Evolutionary conservation across 1,140 invertebrate species (phyloP).

Genomic region (Cydia pomonella): DNA sequence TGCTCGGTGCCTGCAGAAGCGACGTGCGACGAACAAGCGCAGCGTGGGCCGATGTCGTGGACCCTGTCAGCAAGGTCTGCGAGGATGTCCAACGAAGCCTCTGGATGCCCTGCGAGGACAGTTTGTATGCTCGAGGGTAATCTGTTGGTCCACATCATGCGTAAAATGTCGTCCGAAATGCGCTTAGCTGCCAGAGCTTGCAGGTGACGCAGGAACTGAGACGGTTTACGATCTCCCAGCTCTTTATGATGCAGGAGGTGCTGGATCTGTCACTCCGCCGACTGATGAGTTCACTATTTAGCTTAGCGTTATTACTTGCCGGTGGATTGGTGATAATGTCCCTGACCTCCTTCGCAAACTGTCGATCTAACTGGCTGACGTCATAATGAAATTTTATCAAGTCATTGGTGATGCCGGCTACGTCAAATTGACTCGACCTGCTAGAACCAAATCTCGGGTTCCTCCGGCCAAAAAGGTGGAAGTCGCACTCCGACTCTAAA

Average conservation of each 20-base stretch:
- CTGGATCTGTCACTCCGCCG: conserved; percentile 33
- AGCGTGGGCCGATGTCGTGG: not conserved
- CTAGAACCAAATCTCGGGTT: conserved; percentile 2
- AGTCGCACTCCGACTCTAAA: not conserved
- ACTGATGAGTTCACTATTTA: conserved; percentile 28
- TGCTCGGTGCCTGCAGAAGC: not conserved
- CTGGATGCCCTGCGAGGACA: not conserved
- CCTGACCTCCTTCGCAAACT: not conserved
- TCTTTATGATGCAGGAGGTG: conserved; percentile 48
- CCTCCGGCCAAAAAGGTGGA: conserved; percentile 9
- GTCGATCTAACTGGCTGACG: not conserved
- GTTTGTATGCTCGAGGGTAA: conserved; percentile 29
- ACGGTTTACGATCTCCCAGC: conserved; percentile 45
- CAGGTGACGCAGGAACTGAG: conserved; percentile 45
- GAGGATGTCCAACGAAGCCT: not conserved
- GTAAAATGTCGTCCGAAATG: conserved; percentile 27
- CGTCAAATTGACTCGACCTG: not conserved
- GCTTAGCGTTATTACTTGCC: conserved; percentile 13
- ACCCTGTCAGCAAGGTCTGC: conserved; percentile 29
- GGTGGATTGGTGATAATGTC: conserved; percentile 2
- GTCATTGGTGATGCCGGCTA: not conserved
- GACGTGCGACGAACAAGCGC: not conserved
- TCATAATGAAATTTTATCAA: conserved; percentile 22
- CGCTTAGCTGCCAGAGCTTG: conserved; percentile 20
- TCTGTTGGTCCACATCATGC: conserved; percentile 27